Percentiles rank a stretch among this genome's conserved stretches.
Conservation (phyloP, 2,797 vertebrate genomes). For the Chiloscyllium punctatum region DNA sequence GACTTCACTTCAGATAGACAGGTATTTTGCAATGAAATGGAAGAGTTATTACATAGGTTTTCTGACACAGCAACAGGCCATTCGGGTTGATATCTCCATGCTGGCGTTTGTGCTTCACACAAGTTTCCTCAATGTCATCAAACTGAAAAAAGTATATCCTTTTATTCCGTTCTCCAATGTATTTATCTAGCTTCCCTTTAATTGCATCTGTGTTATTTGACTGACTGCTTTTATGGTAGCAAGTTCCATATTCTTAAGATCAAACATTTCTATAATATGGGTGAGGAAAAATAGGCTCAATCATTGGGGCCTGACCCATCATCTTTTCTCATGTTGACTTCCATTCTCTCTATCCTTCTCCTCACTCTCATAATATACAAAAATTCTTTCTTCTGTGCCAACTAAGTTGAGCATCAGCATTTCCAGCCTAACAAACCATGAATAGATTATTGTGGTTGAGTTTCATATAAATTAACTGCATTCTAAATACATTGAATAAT, state of each 20-base stretch:
- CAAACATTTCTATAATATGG: not conserved
- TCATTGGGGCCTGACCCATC: no score
- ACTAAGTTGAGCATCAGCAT: not conserved
- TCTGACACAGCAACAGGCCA: not conserved
- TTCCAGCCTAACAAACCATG: constrained; percentile 31
- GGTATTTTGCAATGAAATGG: not conserved
- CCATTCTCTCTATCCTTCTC: not conserved
- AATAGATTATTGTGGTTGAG: not conserved
- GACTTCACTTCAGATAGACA: not conserved
- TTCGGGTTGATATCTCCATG: no score
- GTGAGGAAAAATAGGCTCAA: not conserved
- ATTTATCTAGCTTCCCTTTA: not conserved
- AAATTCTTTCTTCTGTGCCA: not conserved
- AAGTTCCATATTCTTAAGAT: not conserved
- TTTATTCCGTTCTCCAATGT: not conserved
- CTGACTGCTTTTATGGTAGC: not conserved
- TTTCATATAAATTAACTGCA: constrained; percentile 9
- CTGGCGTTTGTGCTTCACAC: not conserved
- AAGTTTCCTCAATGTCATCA: not conserved
- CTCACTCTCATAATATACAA: not conserved
- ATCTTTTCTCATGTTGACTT: not conserved
- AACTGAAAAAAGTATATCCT: not conserved
- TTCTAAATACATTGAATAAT: not conserved
- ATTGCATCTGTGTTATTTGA: not conserved
- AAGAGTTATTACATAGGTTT: not conserved